Conservation (phyloP, 2,888 invertebrate genomes). For the Drosophila paranaensis region DNA sequence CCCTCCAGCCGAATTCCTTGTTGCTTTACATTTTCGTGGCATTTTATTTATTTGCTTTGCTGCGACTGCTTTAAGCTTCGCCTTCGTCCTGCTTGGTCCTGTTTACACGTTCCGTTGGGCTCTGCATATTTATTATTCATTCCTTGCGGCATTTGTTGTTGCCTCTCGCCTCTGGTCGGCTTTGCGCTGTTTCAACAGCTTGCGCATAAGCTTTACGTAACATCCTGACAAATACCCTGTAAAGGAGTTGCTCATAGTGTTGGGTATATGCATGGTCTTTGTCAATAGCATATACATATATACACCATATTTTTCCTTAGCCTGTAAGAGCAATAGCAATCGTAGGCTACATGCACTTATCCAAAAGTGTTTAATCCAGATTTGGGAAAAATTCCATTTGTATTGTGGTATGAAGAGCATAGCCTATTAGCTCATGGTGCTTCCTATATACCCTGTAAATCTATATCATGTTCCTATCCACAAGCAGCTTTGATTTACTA, state of each 20-base stretch:
- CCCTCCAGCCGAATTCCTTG: not conserved
- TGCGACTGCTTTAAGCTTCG: conserved; percentile 3
- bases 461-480: too few species aligned
- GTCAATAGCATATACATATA: too few species aligned
- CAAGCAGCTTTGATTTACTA: too few species aligned
- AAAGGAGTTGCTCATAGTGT: not conserved
- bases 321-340: too few species aligned
- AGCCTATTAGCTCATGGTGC: too few species aligned
- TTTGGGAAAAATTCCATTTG: too few species aligned
- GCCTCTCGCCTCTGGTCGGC: conserved; percentile 42
- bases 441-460: too few species aligned
- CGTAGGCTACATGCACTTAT: too few species aligned
- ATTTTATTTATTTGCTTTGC: conserved; percentile 1
- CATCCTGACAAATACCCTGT: conserved; percentile 24
- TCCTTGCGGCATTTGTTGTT: conserved; percentile 53
- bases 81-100: conserved; percentile 9
- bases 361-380: too few species aligned
- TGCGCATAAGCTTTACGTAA: conserved; percentile 19
- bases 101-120: conserved; percentile 12
- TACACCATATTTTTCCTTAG: too few species aligned
- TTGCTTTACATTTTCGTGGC: conserved; percentile 8
- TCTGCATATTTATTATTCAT: conserved; percentile 65
- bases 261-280: conserved; percentile 1
- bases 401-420: too few species aligned
- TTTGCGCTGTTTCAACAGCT: conserved; percentile 45